phyloP scores from a whole-genome alignment of 2,888 invertebrate genomes.

The Mythimna impura region DNA sequence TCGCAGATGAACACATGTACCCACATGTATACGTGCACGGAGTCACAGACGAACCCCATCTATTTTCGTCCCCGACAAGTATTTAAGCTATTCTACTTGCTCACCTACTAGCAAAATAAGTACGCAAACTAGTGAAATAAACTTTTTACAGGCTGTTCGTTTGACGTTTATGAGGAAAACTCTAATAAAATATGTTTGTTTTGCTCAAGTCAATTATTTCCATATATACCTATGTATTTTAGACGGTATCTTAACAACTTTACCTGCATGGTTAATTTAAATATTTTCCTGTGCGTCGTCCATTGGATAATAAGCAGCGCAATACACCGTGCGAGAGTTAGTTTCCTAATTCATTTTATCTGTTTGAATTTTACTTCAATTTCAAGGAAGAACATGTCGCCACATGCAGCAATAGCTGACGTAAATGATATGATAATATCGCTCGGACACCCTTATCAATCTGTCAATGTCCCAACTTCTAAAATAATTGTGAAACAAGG shows the following conservation, averaged over 20 bases:
- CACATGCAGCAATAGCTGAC: not conserved
- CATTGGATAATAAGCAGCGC: not conserved
- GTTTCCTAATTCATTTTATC: not conserved
- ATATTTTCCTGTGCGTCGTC: slow-evolving; percentile 18
- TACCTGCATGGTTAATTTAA: not conserved
- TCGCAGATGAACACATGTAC: slow-evolving; percentile 56
- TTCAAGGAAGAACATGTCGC: not conserved
- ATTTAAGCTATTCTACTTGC: slow-evolving; percentile 66
- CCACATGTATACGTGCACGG: slow-evolving; percentile 40
- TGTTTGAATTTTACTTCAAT: not conserved
- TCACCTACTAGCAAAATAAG: slow-evolving; percentile 15
- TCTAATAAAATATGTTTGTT: slow-evolving; percentile 6
- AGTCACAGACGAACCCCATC: slow-evolving; percentile 65
- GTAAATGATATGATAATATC: not conserved
- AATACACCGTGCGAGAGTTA: not conserved
- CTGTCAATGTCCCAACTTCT: not conserved
- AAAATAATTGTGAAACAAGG: slow-evolving; percentile 35
- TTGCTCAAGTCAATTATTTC: slow-evolving; percentile 19
- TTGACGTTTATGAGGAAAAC: slow-evolving; percentile 20
- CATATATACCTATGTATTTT: not conserved
- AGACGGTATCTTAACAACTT: not conserved
- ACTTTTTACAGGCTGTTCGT: slow-evolving; percentile 6
- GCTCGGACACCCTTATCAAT: not conserved
- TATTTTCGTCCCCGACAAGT: slow-evolving; percentile 76
- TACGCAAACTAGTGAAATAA: slow-evolving; percentile 24